These are phyloP conservation scores for Drosophila cognata DNA, from an alignment of 2,888 invertebrate genomes.

Conservation along the genomic window DNA sequence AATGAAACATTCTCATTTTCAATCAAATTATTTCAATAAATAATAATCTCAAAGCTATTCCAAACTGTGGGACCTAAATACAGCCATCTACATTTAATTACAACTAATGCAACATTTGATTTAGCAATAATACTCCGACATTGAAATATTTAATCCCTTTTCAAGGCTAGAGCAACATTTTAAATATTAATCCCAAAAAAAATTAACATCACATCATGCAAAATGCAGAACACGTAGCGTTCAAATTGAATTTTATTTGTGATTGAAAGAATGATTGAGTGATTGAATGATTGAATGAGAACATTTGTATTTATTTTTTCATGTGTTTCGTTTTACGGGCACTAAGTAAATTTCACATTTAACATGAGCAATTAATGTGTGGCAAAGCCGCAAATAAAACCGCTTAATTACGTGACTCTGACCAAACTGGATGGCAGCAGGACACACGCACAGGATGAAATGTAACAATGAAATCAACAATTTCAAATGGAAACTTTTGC, in stretches of 20 bases:
- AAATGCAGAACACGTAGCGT: constrained; percentile 5
- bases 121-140: background rate
- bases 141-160: constrained; percentile 1
- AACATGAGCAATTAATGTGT: constrained; percentile 77
- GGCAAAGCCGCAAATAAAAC: constrained; percentile 78
- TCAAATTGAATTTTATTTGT: background rate
- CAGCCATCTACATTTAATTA: background rate
- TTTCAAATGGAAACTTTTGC: constrained; percentile 62
- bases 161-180: background rate
- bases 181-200: background rate
- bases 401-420: constrained; percentile 78
- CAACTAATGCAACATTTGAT: background rate
- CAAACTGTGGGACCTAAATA: too few species aligned
- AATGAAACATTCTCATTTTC: background rate
- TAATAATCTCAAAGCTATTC: background rate
- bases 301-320: constrained; percentile 10
- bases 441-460: constrained; percentile 7
- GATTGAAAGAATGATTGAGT: background rate
- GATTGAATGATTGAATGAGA: background rate
- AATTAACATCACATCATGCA: background rate
- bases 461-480: constrained; percentile 18
- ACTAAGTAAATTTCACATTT: constrained; percentile 67
- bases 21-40: background rate
- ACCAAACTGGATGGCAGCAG: constrained; percentile 31
- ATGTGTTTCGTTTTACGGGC: constrained; percentile 9